Conservation (phyloP, 2,888 invertebrate species). For the Rhyacophila evoluta region DNA sequence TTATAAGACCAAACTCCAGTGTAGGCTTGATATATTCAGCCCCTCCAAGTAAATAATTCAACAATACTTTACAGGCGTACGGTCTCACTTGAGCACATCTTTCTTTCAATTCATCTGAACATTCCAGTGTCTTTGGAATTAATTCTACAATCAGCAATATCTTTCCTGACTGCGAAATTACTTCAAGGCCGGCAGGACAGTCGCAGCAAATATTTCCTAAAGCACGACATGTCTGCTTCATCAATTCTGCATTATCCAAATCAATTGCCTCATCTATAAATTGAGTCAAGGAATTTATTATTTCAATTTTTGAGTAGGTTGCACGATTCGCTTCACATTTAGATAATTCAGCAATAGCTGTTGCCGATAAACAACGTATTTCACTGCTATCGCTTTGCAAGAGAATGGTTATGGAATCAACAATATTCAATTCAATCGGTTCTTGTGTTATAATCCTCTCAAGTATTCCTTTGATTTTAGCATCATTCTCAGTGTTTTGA, state of each 20-base stretch:
- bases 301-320: slow-evolving; percentile 74
- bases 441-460: slow-evolving; percentile 65
- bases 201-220: slow-evolving; percentile 92
- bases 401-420: slow-evolving; percentile 64
- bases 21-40: slow-evolving; percentile 74
- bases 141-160: slow-evolving; percentile 52
- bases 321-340: slow-evolving; percentile 82
- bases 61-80: slow-evolving; percentile 79
- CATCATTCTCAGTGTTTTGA: slow-evolving; percentile 17
- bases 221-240: slow-evolving; percentile 83
- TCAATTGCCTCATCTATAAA: slow-evolving; percentile 61
- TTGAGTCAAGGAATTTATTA: slow-evolving; percentile 72
- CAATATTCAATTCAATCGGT: slow-evolving; percentile 66
- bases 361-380: slow-evolving; percentile 72
- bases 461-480: slow-evolving; percentile 65
- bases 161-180: slow-evolving; percentile 63
- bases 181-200: slow-evolving; percentile 77
- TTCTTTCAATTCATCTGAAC: slow-evolving; percentile 30
- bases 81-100: slow-evolving; percentile 67
- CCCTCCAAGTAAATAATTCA: slow-evolving; percentile 84
- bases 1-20: slow-evolving; percentile 69
- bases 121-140: slow-evolving; percentile 42
- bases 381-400: slow-evolving; percentile 65
- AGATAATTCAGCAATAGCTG: slow-evolving; percentile 84
- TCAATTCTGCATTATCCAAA: slow-evolving; percentile 67